phyloP scores from a whole-genome alignment of 2,888 invertebrate genomes.

The Noctua comes region DNA sequence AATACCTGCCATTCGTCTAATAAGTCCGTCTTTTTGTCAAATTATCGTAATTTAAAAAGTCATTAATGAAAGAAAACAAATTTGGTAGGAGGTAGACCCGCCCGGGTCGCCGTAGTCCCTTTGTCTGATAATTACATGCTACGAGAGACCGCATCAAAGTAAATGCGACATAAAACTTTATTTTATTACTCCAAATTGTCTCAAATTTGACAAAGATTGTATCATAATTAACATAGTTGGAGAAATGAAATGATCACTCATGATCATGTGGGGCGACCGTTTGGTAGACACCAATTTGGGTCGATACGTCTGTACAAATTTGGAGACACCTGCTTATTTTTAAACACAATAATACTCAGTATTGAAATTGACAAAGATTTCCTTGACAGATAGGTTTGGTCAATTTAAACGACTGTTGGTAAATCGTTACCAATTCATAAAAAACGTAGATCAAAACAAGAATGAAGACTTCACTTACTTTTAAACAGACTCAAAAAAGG shows the following conservation, averaged over 20 bases:
- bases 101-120: constrained; percentile 67
- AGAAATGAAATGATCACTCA: constrained; percentile 77
- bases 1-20: constrained; percentile 61
- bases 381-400: background rate
- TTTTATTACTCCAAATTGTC: constrained; percentile 89
- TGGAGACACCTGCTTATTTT: constrained; percentile 40
- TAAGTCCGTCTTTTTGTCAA: constrained; percentile 63
- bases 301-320: constrained; percentile 13
- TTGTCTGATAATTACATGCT: constrained; percentile 83
- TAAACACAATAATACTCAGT: background rate
- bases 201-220: constrained; percentile 88
- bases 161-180: constrained; percentile 89
- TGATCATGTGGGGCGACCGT: constrained; percentile 30
- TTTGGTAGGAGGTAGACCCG: constrained; percentile 64
- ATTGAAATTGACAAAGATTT: constrained; percentile 2
- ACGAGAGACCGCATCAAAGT: constrained; percentile 84
- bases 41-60: constrained; percentile 74
- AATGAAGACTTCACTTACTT: background rate
- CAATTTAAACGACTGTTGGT: background rate
- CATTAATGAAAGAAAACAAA: constrained; percentile 66
- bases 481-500: too few species aligned
- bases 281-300: constrained; percentile 28
- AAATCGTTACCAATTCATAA: background rate
- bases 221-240: constrained; percentile 82
- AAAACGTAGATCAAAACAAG: background rate